Evolutionary conservation across 1,140 invertebrate species (phyloP).

Genomic region (Periplaneta americana): DNA sequence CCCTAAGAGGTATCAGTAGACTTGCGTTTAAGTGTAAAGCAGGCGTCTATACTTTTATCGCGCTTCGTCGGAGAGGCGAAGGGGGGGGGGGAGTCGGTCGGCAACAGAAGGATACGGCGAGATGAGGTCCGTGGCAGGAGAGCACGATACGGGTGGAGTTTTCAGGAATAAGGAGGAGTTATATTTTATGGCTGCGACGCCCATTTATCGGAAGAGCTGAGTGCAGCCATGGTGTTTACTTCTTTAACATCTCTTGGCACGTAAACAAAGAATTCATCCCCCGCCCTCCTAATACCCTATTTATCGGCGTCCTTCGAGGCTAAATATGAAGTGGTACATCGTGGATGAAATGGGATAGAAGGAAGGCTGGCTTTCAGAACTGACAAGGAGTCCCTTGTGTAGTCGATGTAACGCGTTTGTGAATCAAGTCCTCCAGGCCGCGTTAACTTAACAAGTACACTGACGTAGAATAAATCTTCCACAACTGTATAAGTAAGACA

Average conservation of each 20-base stretch:
- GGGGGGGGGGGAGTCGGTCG: too few species aligned
- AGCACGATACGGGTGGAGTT: not conserved
- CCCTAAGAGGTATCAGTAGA: too few species aligned
- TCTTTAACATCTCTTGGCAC: not conserved
- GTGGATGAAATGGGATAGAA: not conserved
- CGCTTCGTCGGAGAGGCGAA: too few species aligned
- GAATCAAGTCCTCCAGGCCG: too few species aligned
- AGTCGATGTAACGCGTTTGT: too few species aligned
- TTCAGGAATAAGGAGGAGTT: not conserved
- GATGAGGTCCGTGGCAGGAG: too few species aligned
- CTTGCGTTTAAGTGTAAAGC: too few species aligned
- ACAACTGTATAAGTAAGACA: too few species aligned
- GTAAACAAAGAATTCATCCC: not conserved
- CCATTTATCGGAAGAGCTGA: not conserved
- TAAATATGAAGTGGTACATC: too few species aligned
- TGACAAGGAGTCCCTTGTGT: not conserved
- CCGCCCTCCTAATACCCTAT: not conserved
- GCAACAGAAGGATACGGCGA: not conserved
- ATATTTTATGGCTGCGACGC: not conserved
- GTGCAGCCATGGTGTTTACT: not conserved
- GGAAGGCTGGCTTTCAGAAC: not conserved
- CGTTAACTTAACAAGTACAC: too few species aligned
- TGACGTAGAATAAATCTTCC: too few species aligned
- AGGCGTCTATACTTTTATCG: not conserved
- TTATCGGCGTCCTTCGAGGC: not conserved